Percentiles rank a stretch among this genome's conserved stretches.
These are phyloP conservation scores for Myiozetetes cayanensis DNA, from an alignment of 2,113 vertebrate species.

Conservation along the genomic window DNA sequence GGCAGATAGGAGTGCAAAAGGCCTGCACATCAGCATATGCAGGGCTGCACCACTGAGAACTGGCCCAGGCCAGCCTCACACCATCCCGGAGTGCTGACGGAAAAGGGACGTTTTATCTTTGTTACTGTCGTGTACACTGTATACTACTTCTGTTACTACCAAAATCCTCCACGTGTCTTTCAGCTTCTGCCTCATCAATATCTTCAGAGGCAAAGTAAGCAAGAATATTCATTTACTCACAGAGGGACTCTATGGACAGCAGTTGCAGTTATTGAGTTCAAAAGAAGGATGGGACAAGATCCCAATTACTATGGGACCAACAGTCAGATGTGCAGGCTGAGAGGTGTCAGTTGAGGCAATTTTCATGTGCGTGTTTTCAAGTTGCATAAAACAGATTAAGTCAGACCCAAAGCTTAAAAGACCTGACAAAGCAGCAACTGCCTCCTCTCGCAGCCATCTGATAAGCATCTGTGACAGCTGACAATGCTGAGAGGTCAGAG, in stretches of 20 bases:
- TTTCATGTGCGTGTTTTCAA: neutral
- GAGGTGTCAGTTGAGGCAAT: neutral
- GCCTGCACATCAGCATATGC: neutral
- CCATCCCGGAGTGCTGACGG: neutral
- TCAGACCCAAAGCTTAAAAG: neutral
- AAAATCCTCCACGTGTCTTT: neutral
- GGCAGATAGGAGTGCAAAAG: rapidly evolving
- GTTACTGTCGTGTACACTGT: neutral
- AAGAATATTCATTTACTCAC: neutral
- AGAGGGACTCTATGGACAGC: neutral
- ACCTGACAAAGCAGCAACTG: neutral
- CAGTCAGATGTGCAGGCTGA: neutral
- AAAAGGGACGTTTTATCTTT: neutral
- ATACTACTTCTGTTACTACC: neutral
- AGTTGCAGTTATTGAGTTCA: neutral
- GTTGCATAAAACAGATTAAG: neutral
- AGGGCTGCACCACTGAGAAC: neutral
- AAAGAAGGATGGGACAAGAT: neutral
- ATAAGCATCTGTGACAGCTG: conserved; percentile 34
- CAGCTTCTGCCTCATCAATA: neutral
- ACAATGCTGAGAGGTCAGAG: neutral
- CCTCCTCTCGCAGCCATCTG: conserved; percentile 23
- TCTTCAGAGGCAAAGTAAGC: neutral
- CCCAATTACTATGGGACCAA: neutral
- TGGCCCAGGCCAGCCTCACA: neutral